These are phyloP conservation scores for Ruditapes philippinarum DNA, from an alignment of 1,140 invertebrate species.

Conservation along the genomic window DNA sequence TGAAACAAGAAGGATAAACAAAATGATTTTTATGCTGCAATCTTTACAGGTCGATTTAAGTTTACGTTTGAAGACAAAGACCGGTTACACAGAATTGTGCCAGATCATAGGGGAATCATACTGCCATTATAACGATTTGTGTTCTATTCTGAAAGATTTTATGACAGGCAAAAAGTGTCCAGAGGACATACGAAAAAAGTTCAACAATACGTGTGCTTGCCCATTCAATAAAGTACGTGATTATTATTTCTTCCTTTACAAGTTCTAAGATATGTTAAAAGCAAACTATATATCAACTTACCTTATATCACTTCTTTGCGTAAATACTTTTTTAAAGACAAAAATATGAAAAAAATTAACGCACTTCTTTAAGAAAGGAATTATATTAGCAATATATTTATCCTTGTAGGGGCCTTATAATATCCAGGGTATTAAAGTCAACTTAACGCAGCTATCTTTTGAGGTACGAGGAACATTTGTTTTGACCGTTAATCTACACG, in stretches of 20 bases:
- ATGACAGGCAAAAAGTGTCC: neutral
- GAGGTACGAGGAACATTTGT: neutral
- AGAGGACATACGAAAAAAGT: neutral
- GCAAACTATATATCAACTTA: no score
- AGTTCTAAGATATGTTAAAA: no score
- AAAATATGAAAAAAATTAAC: no score
- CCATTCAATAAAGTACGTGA: neutral
- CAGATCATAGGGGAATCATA: neutral
- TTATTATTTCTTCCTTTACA: no score
- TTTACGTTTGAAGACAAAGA: neutral
- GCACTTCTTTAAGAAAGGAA: no score
- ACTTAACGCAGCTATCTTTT: neutral
- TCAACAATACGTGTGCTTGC: neutral
- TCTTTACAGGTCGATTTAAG: neutral
- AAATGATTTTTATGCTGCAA: no score
- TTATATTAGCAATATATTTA: neutral
- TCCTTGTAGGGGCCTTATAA: neutral
- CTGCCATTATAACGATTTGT: conserved; percentile 8
- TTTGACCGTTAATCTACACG: neutral
- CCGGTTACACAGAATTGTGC: conserved; percentile 7
- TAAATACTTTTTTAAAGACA: no score
- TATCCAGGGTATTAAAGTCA: neutral
- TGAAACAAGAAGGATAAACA: no score
- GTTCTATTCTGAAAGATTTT: neutral
- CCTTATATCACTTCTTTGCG: no score